Conservation (phyloP, 2,797 vertebrate genomes). For the Falco cherrug region DNA sequence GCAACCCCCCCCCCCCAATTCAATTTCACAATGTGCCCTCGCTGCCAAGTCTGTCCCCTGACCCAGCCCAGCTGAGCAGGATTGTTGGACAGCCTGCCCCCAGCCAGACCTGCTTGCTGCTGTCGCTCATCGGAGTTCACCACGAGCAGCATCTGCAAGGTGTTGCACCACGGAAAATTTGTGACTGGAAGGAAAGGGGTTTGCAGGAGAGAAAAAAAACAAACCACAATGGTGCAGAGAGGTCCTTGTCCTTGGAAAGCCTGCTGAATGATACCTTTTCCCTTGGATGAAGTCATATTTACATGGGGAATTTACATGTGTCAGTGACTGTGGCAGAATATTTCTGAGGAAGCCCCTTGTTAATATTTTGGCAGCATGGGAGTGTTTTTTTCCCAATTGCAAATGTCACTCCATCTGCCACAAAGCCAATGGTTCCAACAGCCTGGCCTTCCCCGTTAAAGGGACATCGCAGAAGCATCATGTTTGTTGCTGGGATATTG, state of each 20-base stretch:
- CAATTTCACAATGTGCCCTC: neutral
- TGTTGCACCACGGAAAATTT: neutral
- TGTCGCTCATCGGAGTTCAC: neutral
- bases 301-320: neutral
- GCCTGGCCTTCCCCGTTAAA: neutral
- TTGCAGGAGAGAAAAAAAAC: neutral
- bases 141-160: rapidly evolving
- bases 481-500: neutral
- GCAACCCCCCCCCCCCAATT: neutral
- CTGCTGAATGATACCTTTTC: neutral
- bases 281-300: slow-evolving; percentile 27
- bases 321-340: neutral
- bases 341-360: slow-evolving; percentile 27
- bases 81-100: neutral
- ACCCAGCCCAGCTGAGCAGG: neutral
- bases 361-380: slow-evolving; percentile 34
- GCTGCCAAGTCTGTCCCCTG: neutral
- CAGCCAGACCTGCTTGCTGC: neutral
- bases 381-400: neutral
- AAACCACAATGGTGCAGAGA: neutral
- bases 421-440: slow-evolving; percentile 14
- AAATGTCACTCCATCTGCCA: slow-evolving; percentile 58
- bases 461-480: neutral
- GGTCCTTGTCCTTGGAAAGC: neutral
- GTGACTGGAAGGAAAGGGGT: neutral